Evolutionary conservation across 1,140 invertebrate genomes (phyloP).

Genomic region (Drosophila sechellia): DNA sequence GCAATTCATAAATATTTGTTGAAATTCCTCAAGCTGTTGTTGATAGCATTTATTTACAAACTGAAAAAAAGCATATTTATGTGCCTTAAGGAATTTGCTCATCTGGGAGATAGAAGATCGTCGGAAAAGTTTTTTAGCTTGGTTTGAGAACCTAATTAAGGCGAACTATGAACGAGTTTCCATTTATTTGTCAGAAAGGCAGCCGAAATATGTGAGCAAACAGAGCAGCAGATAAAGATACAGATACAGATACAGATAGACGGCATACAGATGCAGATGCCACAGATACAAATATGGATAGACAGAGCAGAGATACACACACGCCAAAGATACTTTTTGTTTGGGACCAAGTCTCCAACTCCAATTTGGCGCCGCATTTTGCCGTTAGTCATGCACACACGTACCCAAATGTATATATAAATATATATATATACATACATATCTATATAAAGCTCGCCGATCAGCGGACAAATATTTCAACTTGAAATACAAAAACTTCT

Average conservation of each 20-base stretch:
- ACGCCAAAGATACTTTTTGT: constrained; percentile 53
- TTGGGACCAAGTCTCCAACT: constrained; percentile 28
- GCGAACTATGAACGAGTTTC: constrained; percentile 65
- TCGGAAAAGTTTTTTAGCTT: constrained; percentile 17
- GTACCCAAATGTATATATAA: constrained; percentile 24
- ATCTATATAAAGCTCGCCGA: constrained; percentile 32
- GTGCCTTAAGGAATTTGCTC: constrained; percentile 1
- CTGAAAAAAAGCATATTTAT: neutral
- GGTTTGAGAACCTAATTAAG: constrained; percentile 63
- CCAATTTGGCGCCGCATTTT: constrained; percentile 47
- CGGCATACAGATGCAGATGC: constrained; percentile 15
- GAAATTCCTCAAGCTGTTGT: neutral
- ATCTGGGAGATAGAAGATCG: constrained; percentile 4
- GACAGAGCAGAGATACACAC: constrained; percentile 25
- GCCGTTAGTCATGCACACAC: constrained; percentile 51
- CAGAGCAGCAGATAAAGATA: constrained; percentile 25
- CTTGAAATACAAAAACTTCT: constrained; percentile 60
- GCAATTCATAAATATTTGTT: neutral
- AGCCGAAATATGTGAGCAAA: constrained; percentile 59
- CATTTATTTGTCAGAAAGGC: constrained; percentile 45
- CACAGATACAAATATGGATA: constrained; percentile 20
- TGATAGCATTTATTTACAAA: neutral
- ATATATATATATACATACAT: constrained; percentile 15
- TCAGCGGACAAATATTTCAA: constrained; percentile 50
- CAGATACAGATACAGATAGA: constrained; percentile 27